phyloP scores from a whole-genome alignment of 1,140 invertebrate genomes.

The Nymphalis io region DNA sequence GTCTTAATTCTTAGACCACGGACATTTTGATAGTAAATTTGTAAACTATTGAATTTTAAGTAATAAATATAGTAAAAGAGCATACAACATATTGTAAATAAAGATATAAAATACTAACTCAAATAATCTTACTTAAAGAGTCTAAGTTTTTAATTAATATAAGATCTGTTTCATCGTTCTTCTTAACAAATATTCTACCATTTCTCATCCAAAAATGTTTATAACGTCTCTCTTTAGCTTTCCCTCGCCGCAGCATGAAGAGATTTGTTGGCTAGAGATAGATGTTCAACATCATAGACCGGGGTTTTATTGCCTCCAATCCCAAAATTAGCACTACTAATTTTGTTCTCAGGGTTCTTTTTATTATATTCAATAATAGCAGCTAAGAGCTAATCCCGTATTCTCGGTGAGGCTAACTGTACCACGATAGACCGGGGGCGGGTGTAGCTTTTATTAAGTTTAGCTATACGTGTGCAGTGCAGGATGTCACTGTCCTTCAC shows the following conservation, averaged over 20 bases:
- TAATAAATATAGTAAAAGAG: not conserved
- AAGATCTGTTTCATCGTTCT: not conserved
- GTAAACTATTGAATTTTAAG: not conserved
- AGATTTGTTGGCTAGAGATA: conserved; percentile 3
- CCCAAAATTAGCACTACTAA: conserved; percentile 10
- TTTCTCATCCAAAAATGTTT: not conserved
- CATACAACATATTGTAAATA: not conserved
- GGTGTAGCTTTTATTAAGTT: conserved; percentile 3
- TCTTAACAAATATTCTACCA: not conserved
- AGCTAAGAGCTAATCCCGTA: conserved; percentile 13
- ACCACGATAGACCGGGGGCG: conserved; percentile 32
- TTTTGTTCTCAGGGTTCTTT: conserved; percentile 14
- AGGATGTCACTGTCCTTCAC: conserved; percentile 18
- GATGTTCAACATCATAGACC: conserved; percentile 12
- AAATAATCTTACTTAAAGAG: not conserved
- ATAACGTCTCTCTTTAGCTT: not conserved
- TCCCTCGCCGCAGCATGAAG: not conserved
- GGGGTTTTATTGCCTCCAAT: not conserved
- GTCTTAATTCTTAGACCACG: not conserved
- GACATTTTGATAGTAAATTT: not conserved
- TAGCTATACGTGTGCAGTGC: conserved; percentile 27
- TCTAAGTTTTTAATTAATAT: not conserved
- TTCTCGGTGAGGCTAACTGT: conserved; percentile 15
- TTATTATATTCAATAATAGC: conserved; percentile 16
- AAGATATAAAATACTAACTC: not conserved